These are phyloP conservation scores for Glossosoma conforme DNA, from an alignment of 1,140 invertebrate genomes.

Conservation along the genomic window DNA sequence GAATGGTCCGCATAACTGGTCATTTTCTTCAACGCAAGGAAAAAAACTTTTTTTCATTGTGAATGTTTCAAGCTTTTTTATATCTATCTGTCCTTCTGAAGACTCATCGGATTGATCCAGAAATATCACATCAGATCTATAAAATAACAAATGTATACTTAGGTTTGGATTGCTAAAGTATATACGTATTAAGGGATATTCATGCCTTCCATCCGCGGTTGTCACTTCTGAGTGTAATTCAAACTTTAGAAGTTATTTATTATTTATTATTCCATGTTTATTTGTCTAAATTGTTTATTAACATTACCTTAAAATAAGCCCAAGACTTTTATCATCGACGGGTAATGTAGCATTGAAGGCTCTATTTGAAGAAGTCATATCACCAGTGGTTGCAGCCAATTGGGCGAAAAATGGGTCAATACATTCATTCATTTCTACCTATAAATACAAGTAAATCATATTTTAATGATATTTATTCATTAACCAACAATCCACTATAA, in stretches of 20 bases:
- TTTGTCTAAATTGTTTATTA: not conserved
- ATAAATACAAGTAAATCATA: conserved; percentile 3
- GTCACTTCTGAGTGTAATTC: too few species aligned
- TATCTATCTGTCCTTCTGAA: conserved; percentile 12
- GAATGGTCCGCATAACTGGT: conserved; percentile 47
- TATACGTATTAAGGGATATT: too few species aligned
- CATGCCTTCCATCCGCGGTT: too few species aligned
- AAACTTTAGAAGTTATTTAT: conserved; percentile 1
- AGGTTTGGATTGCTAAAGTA: not conserved
- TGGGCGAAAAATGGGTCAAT: conserved; percentile 49
- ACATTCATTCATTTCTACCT: conserved; percentile 30
- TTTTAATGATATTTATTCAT: not conserved
- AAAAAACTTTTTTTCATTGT: conserved; percentile 25
- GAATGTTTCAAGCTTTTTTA: conserved; percentile 19
- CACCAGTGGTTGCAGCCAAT: conserved; percentile 43
- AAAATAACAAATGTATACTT: conserved; percentile 2
- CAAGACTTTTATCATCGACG: conserved; percentile 41
- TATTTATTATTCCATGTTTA: conserved; percentile 1
- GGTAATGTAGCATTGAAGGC: conserved; percentile 48
- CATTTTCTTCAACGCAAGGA: conserved; percentile 35
- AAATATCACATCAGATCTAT: conserved; percentile 25
- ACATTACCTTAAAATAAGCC: conserved; percentile 42
- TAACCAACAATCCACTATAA: not conserved
- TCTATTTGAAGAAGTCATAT: conserved; percentile 47
- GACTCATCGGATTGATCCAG: conserved; percentile 13